phyloP scores from a whole-genome alignment of 1,140 invertebrate genomes.

The Drosophila nikananu region DNA sequence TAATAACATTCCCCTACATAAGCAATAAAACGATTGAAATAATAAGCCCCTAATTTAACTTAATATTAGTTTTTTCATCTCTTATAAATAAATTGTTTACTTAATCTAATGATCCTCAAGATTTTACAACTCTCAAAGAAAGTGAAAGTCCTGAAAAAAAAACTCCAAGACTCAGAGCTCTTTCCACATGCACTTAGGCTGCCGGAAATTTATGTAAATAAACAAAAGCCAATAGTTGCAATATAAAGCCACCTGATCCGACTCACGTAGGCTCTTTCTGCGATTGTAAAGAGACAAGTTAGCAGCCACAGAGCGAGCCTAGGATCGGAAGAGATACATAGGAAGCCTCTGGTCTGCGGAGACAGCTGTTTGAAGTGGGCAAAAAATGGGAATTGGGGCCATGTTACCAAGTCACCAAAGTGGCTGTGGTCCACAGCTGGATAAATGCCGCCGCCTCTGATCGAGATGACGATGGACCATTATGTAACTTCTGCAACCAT shows the following conservation, averaged over 20 bases:
- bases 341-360: conserved; percentile 9
- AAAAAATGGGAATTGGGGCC: conserved; percentile 66
- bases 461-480: conserved; percentile 50
- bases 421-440: conserved; percentile 37
- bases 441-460: conserved; percentile 17
- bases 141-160: conserved; percentile 72
- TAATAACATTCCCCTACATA: too few relatives aligned
- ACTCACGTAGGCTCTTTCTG: conserved; percentile 56
- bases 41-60: accelerated
- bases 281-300: conserved; percentile 17
- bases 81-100: neutral
- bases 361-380: conserved; percentile 65
- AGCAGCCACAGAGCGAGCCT: neutral
- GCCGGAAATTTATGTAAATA: conserved; percentile 60
- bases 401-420: conserved; percentile 71
- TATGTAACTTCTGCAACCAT: conserved; percentile 78
- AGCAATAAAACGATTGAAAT: neutral
- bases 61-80: neutral
- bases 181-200: conserved; percentile 24
- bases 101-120: conserved; percentile 43
- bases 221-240: conserved; percentile 11
- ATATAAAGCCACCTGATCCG: conserved; percentile 33
- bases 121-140: conserved; percentile 40
- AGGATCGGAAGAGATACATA: neutral
- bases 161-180: conserved; percentile 3